phyloP scores from a whole-genome alignment of 2,113 vertebrate genomes.

The Ia io region DNA sequence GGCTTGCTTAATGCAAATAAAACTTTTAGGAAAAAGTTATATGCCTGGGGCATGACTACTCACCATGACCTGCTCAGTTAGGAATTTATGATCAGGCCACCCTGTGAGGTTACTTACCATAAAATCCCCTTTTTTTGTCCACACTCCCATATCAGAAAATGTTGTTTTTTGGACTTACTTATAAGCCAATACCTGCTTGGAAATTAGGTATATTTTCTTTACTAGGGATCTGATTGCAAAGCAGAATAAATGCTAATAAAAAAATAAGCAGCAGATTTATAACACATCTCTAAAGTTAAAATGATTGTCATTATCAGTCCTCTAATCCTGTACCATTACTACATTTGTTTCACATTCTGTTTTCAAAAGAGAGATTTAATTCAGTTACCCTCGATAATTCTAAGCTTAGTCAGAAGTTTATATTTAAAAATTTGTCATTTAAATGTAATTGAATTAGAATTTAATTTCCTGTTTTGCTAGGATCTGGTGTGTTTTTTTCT shows the following conservation, averaged over 20 bases:
- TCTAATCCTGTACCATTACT: not conserved
- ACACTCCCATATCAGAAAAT: not conserved
- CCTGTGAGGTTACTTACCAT: not conserved
- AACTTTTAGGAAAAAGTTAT: not conserved
- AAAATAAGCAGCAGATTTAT: not conserved
- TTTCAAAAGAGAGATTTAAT: constrained; percentile 37
- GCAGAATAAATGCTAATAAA: constrained; percentile 22
- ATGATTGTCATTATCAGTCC: not conserved
- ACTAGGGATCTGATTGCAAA: not conserved
- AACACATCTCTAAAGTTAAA: not conserved
- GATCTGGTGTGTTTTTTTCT: not conserved
- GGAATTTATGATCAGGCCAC: not conserved
- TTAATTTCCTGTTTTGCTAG: constrained; percentile 37
- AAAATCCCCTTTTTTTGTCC: not conserved
- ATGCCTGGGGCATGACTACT: not conserved
- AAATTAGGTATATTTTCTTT: not conserved
- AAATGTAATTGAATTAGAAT: constrained; percentile 33
- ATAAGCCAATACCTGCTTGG: not conserved
- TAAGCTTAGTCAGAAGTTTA: constrained; percentile 42
- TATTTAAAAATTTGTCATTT: constrained; percentile 25
- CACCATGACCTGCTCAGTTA: not conserved
- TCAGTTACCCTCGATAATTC: constrained; percentile 4
- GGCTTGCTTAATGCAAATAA: not conserved
- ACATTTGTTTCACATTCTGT: constrained; percentile 31
- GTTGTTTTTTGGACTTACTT: not conserved